Base-by-base conservation (phyloP, 2,888 invertebrate species). In the Blastobasis lacticolella region DNA sequence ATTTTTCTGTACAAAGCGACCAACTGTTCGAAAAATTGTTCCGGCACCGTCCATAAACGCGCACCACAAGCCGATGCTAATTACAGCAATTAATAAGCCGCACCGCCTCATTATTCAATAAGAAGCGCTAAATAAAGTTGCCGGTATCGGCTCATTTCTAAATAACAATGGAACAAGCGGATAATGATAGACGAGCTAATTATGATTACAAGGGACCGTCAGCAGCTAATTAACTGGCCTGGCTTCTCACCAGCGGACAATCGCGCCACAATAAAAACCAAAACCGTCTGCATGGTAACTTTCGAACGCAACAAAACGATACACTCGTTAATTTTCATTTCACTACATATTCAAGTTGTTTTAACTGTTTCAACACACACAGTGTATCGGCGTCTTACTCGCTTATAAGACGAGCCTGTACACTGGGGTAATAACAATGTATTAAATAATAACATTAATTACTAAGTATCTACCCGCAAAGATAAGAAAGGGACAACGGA, bases 401-500 rank as follows among this genome's bases (percentile, higher is more conserved):
- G 59, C 71, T 78, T 75, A 74, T 73, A 75, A 75, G 67, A 66
- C 67, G 75, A 71, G 64, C 66, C 23, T 23, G 69, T 72, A 73
- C 63, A 70, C 75, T 78, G 23, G 71, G 69, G 67, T 83, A 83
- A 83, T 83, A 78, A 82, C 81, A 80, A 80, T 80, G 81, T 81
- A 81, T 81, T 78, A 80, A 78, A 83, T 83, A 86, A 86, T 85
- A 82, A 84, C 78, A 78, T 83, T 83, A 85, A 86, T 86, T 86
- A 85, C 23, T 23, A 23, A 23, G 78, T 80, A 78, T 73, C 72
- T 81, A 78, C 82, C 75, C 76, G 81, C 76, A 71, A 78, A 84
- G 84, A 84, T 82, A 83, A 81, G 76, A 73, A 67, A 78, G 75
- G 75, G 81, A 79, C 81, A 77, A 76, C 75, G 75, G 64, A 77